Evolutionary conservation across 2,113 vertebrate species (phyloP).

Genomic region (Benitochromis conjunctus): DNA sequence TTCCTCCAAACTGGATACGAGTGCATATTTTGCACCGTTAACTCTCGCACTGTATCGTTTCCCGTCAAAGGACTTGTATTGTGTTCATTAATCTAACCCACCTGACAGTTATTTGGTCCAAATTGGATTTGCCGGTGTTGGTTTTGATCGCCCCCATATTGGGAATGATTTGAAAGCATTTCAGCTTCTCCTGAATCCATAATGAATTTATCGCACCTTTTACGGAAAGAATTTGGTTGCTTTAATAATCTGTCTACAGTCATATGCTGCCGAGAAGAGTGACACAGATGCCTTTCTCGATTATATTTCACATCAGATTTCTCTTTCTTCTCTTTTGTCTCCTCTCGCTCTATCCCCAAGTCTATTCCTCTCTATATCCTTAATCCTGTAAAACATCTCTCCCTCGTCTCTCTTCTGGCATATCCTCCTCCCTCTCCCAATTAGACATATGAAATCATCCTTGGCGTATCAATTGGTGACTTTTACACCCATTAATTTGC

Average conservation of each 20-base stretch:
- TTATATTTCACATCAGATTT: not conserved
- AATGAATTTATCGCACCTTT: slow-evolving; percentile 54
- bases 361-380: not conserved
- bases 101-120: slow-evolving; percentile 55
- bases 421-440: slow-evolving; percentile 45
- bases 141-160: slow-evolving; percentile 37
- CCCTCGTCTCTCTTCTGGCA: not conserved
- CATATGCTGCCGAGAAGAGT: not conserved
- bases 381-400: slow-evolving; percentile 21
- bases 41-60: slow-evolving; percentile 14
- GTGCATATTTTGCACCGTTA: slow-evolving; percentile 22
- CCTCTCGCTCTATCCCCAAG: not conserved
- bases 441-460: slow-evolving; percentile 59
- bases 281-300: not conserved
- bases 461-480: slow-evolving; percentile 60
- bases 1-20: slow-evolving; percentile 35
- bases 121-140: slow-evolving; percentile 57
- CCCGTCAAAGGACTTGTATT: slow-evolving; percentile 47
- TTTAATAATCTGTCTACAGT: slow-evolving; percentile 35
- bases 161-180: slow-evolving; percentile 43
- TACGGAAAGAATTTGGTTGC: slow-evolving; percentile 29
- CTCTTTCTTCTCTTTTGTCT: not conserved
- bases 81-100: slow-evolving; percentile 50
- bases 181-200: slow-evolving; percentile 33
- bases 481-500: slow-evolving; percentile 71